Base-by-base conservation (phyloP, 2,888 invertebrate genomes). In the Ormyrus nitidulus region DNA sequence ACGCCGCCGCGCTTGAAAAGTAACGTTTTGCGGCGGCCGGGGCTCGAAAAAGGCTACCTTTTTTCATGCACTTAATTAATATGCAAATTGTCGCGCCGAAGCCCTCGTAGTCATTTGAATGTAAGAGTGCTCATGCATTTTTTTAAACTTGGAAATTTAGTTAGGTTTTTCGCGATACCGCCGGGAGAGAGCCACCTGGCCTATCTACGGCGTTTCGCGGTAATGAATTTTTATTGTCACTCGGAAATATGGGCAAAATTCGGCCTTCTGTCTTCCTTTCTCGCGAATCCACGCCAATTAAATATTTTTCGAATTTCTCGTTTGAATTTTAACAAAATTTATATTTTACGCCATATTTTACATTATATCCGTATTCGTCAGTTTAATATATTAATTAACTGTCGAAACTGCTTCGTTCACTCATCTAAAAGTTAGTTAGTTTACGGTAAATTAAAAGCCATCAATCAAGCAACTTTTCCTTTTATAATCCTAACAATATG, bases 161-260 rank as follows among this genome's bases (percentile, higher is more conserved):
- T 72, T 72, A 64, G 68, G 76, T 56, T 79, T 77, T 79, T 70
- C 34, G 34, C 34, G 34, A 34, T 34, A 19, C 9, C 19, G 34
- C 11, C 34, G 53, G 44, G 44, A 7, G 61, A 44, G 11, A 51
- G 64, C 58, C 68, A 49, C 11, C 65, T 11, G 62, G 34, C 53
- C 70, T 68, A 65, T 34, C 65, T 54, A n/a, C 11, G 0, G 44
- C 78, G 72, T 72, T 76, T 49, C 75, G 48, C 61, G 19, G 62
- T 73, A 81, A 81, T 81, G 81, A 81, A 81, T 79, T 81, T 81
- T 79, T 78, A 79, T 81, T 72, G 61, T 73, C 73, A 59, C 64
- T 7, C 19, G 34, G 4, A 34, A 34, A 4, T 64, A 64, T 64
- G 54, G 61, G 6, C 1, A 0, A 48, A 34, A 53, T 44, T 62